Base-by-base conservation (phyloP, 2,113 vertebrate genomes). In the Tupaia tana region DNA sequence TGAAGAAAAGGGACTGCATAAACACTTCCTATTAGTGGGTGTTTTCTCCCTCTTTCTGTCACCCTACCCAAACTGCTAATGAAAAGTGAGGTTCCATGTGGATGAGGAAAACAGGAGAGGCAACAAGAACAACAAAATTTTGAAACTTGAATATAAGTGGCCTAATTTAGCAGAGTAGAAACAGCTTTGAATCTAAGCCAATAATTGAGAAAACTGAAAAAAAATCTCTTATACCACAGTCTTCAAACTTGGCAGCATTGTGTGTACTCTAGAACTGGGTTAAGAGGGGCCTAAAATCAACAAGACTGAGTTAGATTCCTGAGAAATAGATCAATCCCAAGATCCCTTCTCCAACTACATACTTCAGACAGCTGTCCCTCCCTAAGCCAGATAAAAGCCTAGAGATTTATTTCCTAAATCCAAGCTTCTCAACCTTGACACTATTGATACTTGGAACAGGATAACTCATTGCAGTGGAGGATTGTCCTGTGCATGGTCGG, bases 131-230 rank as follows among this genome's bases (percentile, higher is more conserved):
- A 84, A 89, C 1, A 56, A 58, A 34, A 84, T 25, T 64, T 86
- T 89, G 43, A 75, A 84, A 24, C 16, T 54, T 84, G 81, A 88
- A 92, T 74, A 22, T 15, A 90, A 43, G 24, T 80, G 19, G 5
- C 81, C 52, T 74, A 86, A 79, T 82, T 92, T 71, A 81, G 67
- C 22, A 95, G 82, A 73, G 13, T 43, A 54, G 31, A 85, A 29
- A 85, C 29, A 81, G 54, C 63, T 74, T 64, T 74, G 71, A 87
- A 43, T 84, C 67, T 69, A 88, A 67, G 11, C 13, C 63, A 84
- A 85, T 1, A 71, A 29, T 56, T 81, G 54, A 94, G 84, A 88
- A 81, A 77, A 14, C 73, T 85, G 15, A 4, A 20, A 43, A 83
- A 43, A 43, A 14, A 71, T n/a, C 25, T 56, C 63, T 89, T 74